Base-by-base conservation (phyloP, 2,888 invertebrate genomes). In the Slavum lentiscoides region DNA sequence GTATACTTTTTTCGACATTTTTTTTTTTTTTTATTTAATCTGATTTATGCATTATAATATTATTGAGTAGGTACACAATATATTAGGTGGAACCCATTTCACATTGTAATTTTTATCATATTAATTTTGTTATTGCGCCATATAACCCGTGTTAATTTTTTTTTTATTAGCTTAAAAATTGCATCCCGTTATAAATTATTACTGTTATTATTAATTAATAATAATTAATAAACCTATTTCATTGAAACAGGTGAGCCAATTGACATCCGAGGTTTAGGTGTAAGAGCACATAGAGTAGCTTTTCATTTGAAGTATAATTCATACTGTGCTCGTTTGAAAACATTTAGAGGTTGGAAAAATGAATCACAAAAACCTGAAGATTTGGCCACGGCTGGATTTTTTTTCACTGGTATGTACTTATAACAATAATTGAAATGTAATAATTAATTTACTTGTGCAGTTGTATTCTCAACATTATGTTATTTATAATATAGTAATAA, bases 361-460 rank as follows among this genome's bases (percentile, higher is more conserved):
- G 88, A 93, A 30, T 90, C 91, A 37, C 95, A 95, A 86, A 91
- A 90, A 1, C 94, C 95, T 0, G 89, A 91, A 82, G 88, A 91
- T 13, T 87, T 97, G 81, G 93, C 96, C 0, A 91, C 92, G 80
- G 95, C 97, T 30, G 97, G 97, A 6, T 95, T 97, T 87, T 97
- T 92, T 86, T 96, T 95, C 85, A 91, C 88, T 83, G 90, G 90
- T 89, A 85, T 84, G 55, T 53, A 64, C 58, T 39, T 23, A 15
- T 30, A 64, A 53, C 23, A 23, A 15, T 49, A 13, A 23, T 4
- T 61, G 30, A 23, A 61, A 23, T 61, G 1, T 55, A 19, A 6
- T 37, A 66, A 21, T 17, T 5, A 66, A n/a, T 55, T 69, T 8
- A 53, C 17, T 53, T 4, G 30, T 55, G 8, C 4, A 19, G 30